These are phyloP conservation scores for Metellina segmentata DNA, from an alignment of 2,888 invertebrate genomes.

Conservation along the genomic window DNA sequence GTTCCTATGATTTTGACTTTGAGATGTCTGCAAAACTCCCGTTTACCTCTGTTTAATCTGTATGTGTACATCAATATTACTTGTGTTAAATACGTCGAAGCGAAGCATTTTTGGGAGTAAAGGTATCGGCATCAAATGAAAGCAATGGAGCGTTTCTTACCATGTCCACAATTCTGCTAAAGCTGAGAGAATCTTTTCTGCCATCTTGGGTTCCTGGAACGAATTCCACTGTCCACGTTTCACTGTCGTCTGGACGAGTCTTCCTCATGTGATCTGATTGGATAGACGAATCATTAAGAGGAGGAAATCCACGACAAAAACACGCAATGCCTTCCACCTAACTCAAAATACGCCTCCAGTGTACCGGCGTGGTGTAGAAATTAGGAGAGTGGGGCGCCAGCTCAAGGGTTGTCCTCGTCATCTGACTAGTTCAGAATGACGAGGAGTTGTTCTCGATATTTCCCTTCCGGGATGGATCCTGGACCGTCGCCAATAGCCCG, in stretches of 20 bases:
- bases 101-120: no score
- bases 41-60: no score
- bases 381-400: no score
- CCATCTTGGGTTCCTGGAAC: conserved; percentile 80
- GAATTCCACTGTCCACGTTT: conserved; percentile 46
- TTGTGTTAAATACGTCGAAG: no score
- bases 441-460: no score
- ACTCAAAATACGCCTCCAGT: neutral
- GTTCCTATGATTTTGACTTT: no score
- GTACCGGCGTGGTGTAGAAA: neutral
- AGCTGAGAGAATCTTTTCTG: conserved; percentile 81
- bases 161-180: conserved; percentile 83
- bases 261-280: conserved; percentile 76
- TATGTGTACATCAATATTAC: neutral
- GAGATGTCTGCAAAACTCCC: no score
- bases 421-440: no score
- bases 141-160: conserved; percentile 22
- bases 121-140: no score
- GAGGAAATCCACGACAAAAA: neutral
- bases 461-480: no score
- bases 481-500: no score
- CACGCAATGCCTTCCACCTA: neutral
- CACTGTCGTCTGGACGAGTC: conserved; percentile 1
- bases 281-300: neutral
- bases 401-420: no score